phyloP scores from a whole-genome alignment of 2,888 invertebrate species.

The Odontothrips loti region DNA sequence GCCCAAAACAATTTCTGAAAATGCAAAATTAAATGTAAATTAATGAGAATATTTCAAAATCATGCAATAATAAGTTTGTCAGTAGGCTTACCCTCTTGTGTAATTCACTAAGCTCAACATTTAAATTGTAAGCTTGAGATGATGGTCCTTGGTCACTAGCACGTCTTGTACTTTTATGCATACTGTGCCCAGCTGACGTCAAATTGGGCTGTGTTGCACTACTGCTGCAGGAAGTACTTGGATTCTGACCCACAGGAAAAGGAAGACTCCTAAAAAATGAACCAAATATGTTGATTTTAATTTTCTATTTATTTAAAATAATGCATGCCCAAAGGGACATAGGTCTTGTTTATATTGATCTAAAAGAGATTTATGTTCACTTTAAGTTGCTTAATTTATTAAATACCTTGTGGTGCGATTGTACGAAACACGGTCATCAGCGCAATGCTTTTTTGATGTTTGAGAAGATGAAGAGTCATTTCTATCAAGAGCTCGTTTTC shows the following conservation, averaged over 20 bases:
- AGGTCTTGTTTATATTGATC: too few relatives aligned
- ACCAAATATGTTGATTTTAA: too few relatives aligned
- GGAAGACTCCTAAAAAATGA: not conserved
- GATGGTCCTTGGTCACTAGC: not conserved
- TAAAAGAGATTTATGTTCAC: too few relatives aligned
- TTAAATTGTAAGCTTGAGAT: not conserved
- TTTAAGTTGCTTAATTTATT: too few relatives aligned
- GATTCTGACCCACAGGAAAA: not conserved
- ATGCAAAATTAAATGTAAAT: not conserved
- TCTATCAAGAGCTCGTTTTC: conserved; percentile 22
- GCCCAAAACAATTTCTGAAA: conserved; percentile 15
- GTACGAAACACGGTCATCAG: not conserved
- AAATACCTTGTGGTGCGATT: not conserved
- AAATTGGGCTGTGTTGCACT: not conserved
- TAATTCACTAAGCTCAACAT: not conserved
- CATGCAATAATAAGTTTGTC: not conserved
- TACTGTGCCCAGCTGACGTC: not conserved
- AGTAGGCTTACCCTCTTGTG: not conserved
- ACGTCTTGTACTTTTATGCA: not conserved
- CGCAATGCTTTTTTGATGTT: conserved; percentile 31
- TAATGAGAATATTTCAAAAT: not conserved
- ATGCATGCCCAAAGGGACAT: too few relatives aligned
- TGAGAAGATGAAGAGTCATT: conserved; percentile 22
- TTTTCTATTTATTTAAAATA: not conserved
- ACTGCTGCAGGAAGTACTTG: not conserved